Evolutionary conservation across 2,797 vertebrate species (phyloP), one percentile per base, ranked within the genome.

Genomic region (Cryptoprocta ferox): DNA sequence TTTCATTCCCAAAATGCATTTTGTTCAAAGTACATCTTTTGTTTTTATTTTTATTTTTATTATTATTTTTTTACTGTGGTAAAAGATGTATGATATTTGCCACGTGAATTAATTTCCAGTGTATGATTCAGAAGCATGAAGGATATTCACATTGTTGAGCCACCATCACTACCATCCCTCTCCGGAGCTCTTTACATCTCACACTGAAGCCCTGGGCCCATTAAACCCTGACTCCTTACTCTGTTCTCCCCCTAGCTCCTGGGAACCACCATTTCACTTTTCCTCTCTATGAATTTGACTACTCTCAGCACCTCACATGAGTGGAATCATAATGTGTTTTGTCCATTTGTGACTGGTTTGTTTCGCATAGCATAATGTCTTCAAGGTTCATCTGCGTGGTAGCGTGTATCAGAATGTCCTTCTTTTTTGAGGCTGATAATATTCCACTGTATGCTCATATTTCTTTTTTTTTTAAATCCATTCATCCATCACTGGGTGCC

Each of bases 381-480:
- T 85, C 80, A 91, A 39, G 30, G 68, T 81, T 85, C 26, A 48
- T 63, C 70, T 32, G 28, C 48, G 35, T 35, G 35, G 19, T 65
- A 83, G 32, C 61, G 21, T 37, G 6, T 56, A 28, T 53, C 35
- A 81, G n/a, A 50, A 79, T 59, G 45, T 70, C 39, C 89, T 83
- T 91, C 32, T 30, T 70, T 63, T 70, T 88, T 26, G 71, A 93
- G 65, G 63, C 56, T 65, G 59, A 39, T 94, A 42, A 42, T 78
- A 89, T 89, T 66, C 48, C 39, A 63, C 8, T 28, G 3, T 66
- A 48, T 11, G 3, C 42, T 15, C 16, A 19, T 28, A 93, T 92
- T 76, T 32, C 19, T 90, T 75, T 66, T 30, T 92, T 88, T 79
- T 39, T 28, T 91, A 66, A 63, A 56, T 26, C 30, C 6, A n/a